Percentiles rank a stretch among this genome's conserved stretches.
These are phyloP conservation scores for Ceratosolen solmsi DNA, from an alignment of 1,140 invertebrate genomes.

Conservation along the genomic window DNA sequence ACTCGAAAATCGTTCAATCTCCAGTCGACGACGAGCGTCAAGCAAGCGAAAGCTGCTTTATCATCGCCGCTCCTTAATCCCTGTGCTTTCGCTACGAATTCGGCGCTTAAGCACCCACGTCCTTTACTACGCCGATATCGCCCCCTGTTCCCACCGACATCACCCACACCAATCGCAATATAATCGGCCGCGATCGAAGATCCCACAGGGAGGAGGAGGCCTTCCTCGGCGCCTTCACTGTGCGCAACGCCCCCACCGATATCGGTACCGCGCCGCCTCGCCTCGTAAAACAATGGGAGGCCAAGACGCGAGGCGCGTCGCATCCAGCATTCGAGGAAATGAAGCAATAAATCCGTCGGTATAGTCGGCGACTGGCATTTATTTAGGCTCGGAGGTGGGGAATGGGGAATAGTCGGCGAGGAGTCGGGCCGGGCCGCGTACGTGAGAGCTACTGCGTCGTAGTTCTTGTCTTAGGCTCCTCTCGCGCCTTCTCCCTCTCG, in stretches of 20 bases:
- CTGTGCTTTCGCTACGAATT: too few species aligned
- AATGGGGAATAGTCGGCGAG: not conserved
- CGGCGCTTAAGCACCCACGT: too few species aligned
- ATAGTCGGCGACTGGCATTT: not conserved
- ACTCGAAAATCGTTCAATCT: too few species aligned
- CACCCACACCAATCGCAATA: too few species aligned
- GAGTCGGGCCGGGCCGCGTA: not conserved
- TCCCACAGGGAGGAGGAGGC: not conserved
- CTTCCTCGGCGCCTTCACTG: not conserved
- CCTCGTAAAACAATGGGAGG: conserved; percentile 22
- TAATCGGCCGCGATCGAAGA: not conserved
- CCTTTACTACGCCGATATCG: too few species aligned
- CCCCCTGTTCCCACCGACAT: too few species aligned
- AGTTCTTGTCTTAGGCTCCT: not conserved
- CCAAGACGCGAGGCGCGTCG: not conserved
- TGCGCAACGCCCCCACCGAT: too few species aligned
- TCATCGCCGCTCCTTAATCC: too few species aligned
- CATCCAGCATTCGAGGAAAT: conserved; percentile 46
- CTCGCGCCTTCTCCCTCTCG: too few species aligned
- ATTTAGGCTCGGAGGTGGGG: not conserved
- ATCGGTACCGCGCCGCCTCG: not conserved
- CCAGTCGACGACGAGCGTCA: too few species aligned
- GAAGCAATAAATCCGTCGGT: conserved; percentile 37
- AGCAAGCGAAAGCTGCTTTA: too few species aligned
- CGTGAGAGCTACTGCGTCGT: not conserved